Conservation (phyloP, 2,113 vertebrate species). For the Hydrolagus affinis region DNA sequence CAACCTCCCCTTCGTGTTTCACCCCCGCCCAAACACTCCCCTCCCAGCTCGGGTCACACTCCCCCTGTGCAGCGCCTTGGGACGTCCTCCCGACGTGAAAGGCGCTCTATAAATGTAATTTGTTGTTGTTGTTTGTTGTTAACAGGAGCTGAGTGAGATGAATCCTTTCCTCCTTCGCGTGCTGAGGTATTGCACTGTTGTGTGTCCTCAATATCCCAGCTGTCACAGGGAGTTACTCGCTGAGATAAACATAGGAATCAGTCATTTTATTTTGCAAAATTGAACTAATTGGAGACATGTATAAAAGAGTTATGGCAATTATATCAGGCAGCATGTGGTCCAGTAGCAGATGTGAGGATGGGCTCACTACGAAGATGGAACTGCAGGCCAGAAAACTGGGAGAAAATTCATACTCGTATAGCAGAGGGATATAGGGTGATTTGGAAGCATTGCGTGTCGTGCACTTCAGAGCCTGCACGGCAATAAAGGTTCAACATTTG, state of each 20-base stretch:
- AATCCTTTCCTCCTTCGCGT: too few species aligned
- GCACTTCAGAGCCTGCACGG: background rate
- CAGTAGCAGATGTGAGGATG: background rate
- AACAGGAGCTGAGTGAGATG: too few species aligned
- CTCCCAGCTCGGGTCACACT: too few species aligned
- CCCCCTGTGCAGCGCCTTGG: too few species aligned
- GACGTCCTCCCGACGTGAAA: too few species aligned
- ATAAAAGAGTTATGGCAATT: conserved; percentile 2
- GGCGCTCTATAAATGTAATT: too few species aligned
- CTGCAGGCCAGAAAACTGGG: too few species aligned
- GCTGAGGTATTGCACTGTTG: background rate
- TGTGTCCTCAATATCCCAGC: background rate
- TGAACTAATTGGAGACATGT: conserved; percentile 8
- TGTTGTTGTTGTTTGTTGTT: too few species aligned
- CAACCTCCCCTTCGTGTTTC: too few species aligned
- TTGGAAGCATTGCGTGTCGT: background rate
- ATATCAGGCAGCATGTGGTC: background rate
- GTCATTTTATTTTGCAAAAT: conserved; percentile 11
- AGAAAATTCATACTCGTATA: too few species aligned
- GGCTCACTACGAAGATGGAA: background rate
- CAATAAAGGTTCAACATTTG: background rate
- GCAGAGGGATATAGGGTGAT: background rate
- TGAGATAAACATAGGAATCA: conserved; percentile 20
- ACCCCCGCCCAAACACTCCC: too few species aligned
- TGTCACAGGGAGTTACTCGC: background rate